Base-by-base conservation (phyloP, 2,888 invertebrate species). In the Crioceris asparagi region DNA sequence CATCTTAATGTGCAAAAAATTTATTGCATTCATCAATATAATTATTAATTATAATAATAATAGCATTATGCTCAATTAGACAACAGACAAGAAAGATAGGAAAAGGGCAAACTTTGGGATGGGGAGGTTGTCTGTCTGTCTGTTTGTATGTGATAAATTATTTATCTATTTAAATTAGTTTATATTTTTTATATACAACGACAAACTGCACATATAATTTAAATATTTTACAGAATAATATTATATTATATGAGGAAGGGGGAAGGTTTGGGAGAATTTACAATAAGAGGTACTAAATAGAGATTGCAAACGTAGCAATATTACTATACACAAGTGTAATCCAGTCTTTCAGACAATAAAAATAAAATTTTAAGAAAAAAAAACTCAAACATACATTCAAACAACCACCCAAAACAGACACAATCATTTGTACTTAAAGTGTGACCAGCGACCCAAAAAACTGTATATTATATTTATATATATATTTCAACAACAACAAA, bases 221-320 rank as follows among this genome's bases (percentile, higher is more conserved):
- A 52, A 53, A 52, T 54, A 57, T 54, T 51, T 57, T 58, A 57
- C 59, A 60, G 55, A 57, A 52, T n/a, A n/a, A n/a, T n/a, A n/a
- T n/a, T n/a, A n/a, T n/a, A n/a, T n/a, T n/a, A n/a, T n/a, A n/a
- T n/a, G n/a, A n/a, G n/a, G n/a, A n/a, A n/a, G n/a, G n/a, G n/a
- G n/a, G n/a, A n/a, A n/a, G n/a, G n/a, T 60, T 55, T 53, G 57
- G 53, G 54, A 53, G 53, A 59, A 59, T 59, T 57, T 60, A 60
- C 58, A 60, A 50, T 54, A 46, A 57, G 55, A 61, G 55, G 56
- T 60, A 59, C 58, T 61, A 57, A 59, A 58, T n/a, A n/a, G n/a
- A 60, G 56, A 60, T 60, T 60, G 60, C 60, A 61, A 59, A 59
- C 54, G 59, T 56, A 60, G 59, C 55, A 58, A 57, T 55, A 36